phyloP scores from a whole-genome alignment of 2,888 invertebrate species.

The Trissoscelio sp. region DNA sequence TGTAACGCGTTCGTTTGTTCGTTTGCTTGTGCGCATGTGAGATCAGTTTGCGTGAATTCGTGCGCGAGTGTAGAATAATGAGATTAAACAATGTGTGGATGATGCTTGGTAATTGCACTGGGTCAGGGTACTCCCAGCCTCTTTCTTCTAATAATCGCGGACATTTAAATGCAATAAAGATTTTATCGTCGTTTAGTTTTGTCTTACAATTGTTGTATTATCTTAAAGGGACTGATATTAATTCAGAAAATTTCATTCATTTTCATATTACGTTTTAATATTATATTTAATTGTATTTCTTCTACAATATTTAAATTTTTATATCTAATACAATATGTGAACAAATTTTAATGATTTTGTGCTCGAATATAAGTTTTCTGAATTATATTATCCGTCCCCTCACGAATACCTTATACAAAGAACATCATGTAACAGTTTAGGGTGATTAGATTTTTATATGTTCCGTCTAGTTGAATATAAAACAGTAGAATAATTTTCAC shows the following conservation, averaged over 20 bases:
- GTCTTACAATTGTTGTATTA: conserved; percentile 60
- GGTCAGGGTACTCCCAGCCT: conserved; percentile 71
- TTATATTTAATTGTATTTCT: too few species aligned
- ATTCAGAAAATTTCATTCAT: conserved; percentile 20
- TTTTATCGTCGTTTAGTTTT: conserved; percentile 70
- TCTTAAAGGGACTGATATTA: conserved; percentile 44
- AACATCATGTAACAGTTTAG: conserved; percentile 61
- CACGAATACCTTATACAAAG: conserved; percentile 55
- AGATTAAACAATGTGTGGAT: conserved; percentile 66
- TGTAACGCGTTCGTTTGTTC: conserved; percentile 68
- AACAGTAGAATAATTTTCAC: conserved; percentile 50
- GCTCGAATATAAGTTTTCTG: conserved; percentile 9
- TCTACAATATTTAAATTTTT: too few species aligned
- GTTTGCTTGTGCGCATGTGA: conserved; percentile 69
- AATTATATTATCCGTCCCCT: conserved; percentile 40
- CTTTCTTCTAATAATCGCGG: conserved; percentile 71
- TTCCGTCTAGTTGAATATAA: conserved; percentile 43
- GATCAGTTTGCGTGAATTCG: conserved; percentile 57
- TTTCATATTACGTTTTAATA: too few species aligned
- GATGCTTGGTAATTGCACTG: conserved; percentile 71
- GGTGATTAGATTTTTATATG: conserved; percentile 58
- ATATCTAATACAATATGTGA: too few species aligned
- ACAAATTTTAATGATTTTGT: neutral
- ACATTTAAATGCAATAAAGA: conserved; percentile 71
- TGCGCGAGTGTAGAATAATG: conserved; percentile 60